Percentiles rank a stretch among this genome's conserved stretches.
Conservation (phyloP, 2,797 vertebrate genomes). For the Microctenopoma stevenorrisi region DNA sequence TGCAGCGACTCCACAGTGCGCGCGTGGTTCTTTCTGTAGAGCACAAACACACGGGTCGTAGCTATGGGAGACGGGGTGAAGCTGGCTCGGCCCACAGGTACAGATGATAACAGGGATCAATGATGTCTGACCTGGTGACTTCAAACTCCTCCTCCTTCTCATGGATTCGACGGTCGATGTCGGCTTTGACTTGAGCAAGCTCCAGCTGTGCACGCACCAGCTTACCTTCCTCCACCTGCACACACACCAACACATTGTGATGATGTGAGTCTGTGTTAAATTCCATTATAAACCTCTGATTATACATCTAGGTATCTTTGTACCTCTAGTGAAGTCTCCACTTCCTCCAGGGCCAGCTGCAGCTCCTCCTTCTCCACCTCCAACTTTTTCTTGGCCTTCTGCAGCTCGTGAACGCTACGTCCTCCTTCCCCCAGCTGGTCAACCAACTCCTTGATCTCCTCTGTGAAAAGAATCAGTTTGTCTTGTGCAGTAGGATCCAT, state of each 20-base stretch:
- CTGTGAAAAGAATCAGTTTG: conserved; percentile 41
- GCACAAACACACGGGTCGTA: background rate
- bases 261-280: background rate
- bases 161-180: conserved; percentile 79
- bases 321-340: conserved; percentile 82
- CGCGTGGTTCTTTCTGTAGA: conserved; percentile 84
- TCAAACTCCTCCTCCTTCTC: conserved; percentile 86
- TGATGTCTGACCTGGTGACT: conserved; percentile 66
- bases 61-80: background rate
- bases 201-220: conserved; percentile 81
- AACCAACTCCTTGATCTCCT: conserved; percentile 85
- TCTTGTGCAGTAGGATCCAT: background rate
- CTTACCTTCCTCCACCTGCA: conserved; percentile 82
- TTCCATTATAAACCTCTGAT: background rate
- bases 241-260: conserved; percentile 4
- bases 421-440: conserved; percentile 83
- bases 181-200: conserved; percentile 83
- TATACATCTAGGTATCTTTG: conserved; percentile 72
- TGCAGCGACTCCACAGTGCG: conserved; percentile 83
- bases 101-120: no score
- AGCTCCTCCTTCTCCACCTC: conserved; percentile 84
- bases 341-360: conserved; percentile 84
- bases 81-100: no score
- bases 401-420: conserved; percentile 76
- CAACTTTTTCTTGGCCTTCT: conserved; percentile 82